phyloP scores from a whole-genome alignment of 2,113 vertebrate genomes.

The Todiramphus chloris region DNA sequence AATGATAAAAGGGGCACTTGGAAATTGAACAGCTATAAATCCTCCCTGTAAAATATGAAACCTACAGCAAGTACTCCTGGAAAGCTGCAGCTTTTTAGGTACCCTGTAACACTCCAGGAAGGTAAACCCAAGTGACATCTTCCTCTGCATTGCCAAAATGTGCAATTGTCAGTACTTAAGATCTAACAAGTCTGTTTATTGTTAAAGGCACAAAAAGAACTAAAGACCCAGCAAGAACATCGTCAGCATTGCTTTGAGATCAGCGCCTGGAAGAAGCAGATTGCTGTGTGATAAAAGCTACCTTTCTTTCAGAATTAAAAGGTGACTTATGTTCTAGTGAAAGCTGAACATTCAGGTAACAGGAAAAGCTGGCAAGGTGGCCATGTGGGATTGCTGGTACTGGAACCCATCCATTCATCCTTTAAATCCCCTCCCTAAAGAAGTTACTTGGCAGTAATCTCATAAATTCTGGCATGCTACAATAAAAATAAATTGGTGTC shows the following conservation, averaged over 20 bases:
- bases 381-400: background rate
- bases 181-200: background rate
- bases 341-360: background rate
- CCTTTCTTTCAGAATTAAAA: background rate
- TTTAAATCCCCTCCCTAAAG: background rate
- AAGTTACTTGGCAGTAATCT: background rate
- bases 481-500: background rate
- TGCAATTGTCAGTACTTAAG: background rate
- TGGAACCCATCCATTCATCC: background rate
- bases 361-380: background rate
- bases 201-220: background rate
- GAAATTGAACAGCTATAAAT: background rate
- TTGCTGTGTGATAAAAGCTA: background rate
- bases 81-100: background rate
- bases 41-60: background rate
- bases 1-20: background rate
- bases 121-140: background rate
- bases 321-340: background rate
- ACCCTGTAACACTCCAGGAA: background rate
- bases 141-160: background rate
- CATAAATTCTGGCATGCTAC: background rate
- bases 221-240: background rate
- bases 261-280: background rate
- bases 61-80: background rate
- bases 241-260: background rate